These are phyloP conservation scores for Umimayanthus kanabou DNA, from an alignment of 92 coral and sea anemone genomes.

Conservation along the genomic window DNA sequence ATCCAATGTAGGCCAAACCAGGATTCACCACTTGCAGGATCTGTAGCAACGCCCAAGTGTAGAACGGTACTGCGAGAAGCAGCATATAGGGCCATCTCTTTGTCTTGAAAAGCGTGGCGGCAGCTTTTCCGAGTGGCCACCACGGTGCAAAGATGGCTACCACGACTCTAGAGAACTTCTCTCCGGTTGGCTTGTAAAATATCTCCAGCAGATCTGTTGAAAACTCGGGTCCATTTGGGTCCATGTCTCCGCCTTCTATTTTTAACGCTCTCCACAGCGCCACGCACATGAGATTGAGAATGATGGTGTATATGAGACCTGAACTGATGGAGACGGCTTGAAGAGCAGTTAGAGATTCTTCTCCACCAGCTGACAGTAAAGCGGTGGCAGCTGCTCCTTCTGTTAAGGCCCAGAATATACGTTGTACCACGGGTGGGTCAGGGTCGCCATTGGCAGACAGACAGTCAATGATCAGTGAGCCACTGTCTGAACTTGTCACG, in stretches of 20 bases:
- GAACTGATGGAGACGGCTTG: constrained; percentile 85
- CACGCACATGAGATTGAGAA: constrained; percentile 76
- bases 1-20: constrained; percentile 66
- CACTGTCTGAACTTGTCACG: constrained; percentile 94
- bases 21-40: constrained; percentile 55
- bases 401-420: constrained; percentile 92
- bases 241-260: constrained; percentile 69
- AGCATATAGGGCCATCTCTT: constrained; percentile 54
- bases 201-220: constrained; percentile 69
- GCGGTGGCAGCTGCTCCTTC: constrained; percentile 93
- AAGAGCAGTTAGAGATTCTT: constrained; percentile 69
- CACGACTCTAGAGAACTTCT: constrained; percentile 37
- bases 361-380: constrained; percentile 77
- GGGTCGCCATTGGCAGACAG: constrained; percentile 91
- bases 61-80: constrained; percentile 59
- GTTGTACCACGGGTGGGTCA: constrained; percentile 84
- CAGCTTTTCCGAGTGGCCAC: constrained; percentile 80
- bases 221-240: constrained; percentile 71
- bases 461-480: constrained; percentile 89
- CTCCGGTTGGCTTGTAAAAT: constrained; percentile 55
- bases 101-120: constrained; percentile 42
- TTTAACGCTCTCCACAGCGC: constrained; percentile 85
- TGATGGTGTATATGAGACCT: constrained; percentile 74
- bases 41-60: constrained; percentile 58
- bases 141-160: constrained; percentile 77